Conservation (phyloP, 2,113 vertebrate genomes). For the Pseudonaja textilis region DNA sequence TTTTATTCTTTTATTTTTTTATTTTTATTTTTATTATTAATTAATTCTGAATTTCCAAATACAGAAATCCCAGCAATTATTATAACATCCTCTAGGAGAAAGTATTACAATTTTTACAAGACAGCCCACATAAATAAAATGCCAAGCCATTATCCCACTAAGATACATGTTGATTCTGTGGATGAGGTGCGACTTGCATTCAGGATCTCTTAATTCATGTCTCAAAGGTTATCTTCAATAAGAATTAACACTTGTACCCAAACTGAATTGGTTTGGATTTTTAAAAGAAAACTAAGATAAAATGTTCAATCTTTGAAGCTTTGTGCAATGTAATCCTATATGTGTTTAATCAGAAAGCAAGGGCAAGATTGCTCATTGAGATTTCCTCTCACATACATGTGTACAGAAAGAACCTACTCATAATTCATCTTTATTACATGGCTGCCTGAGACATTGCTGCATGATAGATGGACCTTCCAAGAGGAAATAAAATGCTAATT, state of each 20-base stretch:
- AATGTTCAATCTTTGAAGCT: slow-evolving; percentile 20
- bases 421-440: not conserved
- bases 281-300: slow-evolving; percentile 16
- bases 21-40: not conserved
- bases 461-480: slow-evolving; percentile 41
- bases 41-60: not conserved
- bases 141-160: not conserved
- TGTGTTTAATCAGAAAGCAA: not conserved
- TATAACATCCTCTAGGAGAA: not conserved
- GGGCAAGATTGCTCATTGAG: not conserved
- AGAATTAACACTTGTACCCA: slow-evolving; percentile 36
- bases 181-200: not conserved
- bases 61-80: not conserved
- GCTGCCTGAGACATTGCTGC: not conserved
- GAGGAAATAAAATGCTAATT: slow-evolving; percentile 34
- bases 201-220: not conserved
- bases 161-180: not conserved
- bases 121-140: not conserved
- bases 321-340: not conserved
- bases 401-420: not conserved
- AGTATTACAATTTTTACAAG: not conserved
- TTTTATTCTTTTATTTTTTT: not conserved
- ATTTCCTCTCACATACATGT: not conserved
- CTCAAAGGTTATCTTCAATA: not conserved
- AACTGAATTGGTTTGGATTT: slow-evolving; percentile 49